These are phyloP conservation scores for Gobiocypris rarus DNA, from an alignment of 2,113 vertebrate genomes.

Conservation along the genomic window DNA sequence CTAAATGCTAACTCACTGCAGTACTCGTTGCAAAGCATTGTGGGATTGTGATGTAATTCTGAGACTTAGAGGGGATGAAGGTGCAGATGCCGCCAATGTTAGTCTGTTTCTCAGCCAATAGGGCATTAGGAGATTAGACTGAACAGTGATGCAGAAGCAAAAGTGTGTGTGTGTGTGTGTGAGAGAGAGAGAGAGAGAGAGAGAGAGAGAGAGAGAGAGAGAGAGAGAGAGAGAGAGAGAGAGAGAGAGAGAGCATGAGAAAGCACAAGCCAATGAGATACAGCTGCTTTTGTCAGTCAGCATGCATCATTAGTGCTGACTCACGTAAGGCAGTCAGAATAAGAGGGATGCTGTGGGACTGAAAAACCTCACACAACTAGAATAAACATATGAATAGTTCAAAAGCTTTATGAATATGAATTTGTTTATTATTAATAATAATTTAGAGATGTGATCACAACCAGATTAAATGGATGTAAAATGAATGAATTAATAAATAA, in stretches of 20 bases:
- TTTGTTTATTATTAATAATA: background rate
- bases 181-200: background rate
- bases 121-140: constrained; percentile 26
- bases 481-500: too few relatives aligned
- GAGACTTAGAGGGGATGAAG: background rate
- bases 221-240: too few relatives aligned
- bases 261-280: constrained; percentile 17
- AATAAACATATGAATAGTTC: background rate
- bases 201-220: constrained; percentile 55
- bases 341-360: background rate
- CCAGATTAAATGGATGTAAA: background rate
- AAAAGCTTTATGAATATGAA: background rate
- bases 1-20: constrained; percentile 32
- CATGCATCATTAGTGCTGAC: constrained; percentile 49
- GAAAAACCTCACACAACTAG: background rate
- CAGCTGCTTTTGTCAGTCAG: constrained; percentile 39
- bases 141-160: background rate
- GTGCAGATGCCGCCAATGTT: background rate
- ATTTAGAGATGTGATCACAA: background rate
- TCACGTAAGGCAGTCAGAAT: constrained; percentile 38
- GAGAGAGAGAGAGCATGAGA: background rate
- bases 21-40: constrained; percentile 43
- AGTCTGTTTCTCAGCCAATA: constrained; percentile 45
- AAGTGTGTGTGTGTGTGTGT: constrained; percentile 29
- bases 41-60: constrained; percentile 32